phyloP scores from a whole-genome alignment of 2,888 invertebrate genomes.

The Chalcosyrphus nemorum region DNA sequence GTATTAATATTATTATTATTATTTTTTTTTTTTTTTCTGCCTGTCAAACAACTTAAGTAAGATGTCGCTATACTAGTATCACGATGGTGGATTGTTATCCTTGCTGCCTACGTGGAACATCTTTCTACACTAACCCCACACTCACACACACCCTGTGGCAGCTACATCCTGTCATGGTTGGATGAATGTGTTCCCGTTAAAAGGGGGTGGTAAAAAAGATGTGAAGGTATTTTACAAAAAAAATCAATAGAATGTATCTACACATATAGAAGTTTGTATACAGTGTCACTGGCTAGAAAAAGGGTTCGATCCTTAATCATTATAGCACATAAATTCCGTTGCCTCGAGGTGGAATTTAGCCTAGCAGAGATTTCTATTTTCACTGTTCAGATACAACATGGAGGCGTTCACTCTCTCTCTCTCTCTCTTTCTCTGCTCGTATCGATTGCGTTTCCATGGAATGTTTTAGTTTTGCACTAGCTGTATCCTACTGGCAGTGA shows the following conservation, averaged over 20 bases:
- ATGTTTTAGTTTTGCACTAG: neutral
- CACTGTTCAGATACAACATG: neutral
- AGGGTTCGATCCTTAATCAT: conserved; percentile 60
- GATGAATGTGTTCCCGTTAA: conserved; percentile 13
- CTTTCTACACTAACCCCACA: neutral
- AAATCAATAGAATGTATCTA: conserved; percentile 8
- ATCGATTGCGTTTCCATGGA: neutral
- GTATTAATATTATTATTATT: conserved; percentile 65
- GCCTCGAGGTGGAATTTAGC: conserved; percentile 35
- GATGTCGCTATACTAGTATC: conserved; percentile 51
- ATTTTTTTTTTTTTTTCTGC: too few species aligned
- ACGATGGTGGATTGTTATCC: conserved; percentile 18
- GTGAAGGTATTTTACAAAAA: neutral
- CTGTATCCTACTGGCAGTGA: neutral
- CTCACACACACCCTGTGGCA: neutral
- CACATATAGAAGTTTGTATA: neutral
- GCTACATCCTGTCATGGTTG: neutral
- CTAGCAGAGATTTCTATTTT: conserved; percentile 47
- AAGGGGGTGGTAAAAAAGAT: neutral
- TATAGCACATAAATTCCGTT: conserved; percentile 54
- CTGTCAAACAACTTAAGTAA: conserved; percentile 67
- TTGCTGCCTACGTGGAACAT: conserved; percentile 17
- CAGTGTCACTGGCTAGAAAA: conserved; percentile 22
- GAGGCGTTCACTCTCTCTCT: neutral
- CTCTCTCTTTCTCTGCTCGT: too few species aligned